Percentiles rank a stretch among this genome's conserved stretches.
phyloP scores from a whole-genome alignment of 2,113 vertebrate species.

The Trinectes maculatus region DNA sequence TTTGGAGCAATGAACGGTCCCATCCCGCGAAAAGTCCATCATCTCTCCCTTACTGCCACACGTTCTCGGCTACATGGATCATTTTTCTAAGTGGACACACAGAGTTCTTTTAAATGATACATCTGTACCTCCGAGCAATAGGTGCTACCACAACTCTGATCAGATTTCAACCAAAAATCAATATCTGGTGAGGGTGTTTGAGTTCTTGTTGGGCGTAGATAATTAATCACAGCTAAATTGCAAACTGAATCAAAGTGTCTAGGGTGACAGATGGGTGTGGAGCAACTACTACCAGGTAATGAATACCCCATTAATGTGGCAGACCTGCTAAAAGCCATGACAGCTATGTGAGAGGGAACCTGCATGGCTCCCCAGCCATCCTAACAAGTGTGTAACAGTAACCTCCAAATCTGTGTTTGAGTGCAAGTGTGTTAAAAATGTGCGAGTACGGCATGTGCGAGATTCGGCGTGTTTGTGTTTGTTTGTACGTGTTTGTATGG shows the following conservation, averaged over 20 bases:
- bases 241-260: slow-evolving; percentile 45
- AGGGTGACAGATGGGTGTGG: slow-evolving; percentile 16
- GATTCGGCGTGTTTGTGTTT: background rate
- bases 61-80: slow-evolving; percentile 19
- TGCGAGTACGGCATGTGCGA: background rate
- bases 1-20: slow-evolving; percentile 34
- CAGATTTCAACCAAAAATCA: slow-evolving; percentile 48
- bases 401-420: background rate
- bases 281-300: slow-evolving; percentile 22
- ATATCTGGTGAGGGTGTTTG: slow-evolving; percentile 23
- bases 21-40: slow-evolving; percentile 37
- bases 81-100: slow-evolving; percentile 33
- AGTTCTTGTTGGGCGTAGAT: slow-evolving; percentile 7
- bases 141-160: slow-evolving; percentile 27
- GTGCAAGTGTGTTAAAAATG: background rate
- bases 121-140: slow-evolving; percentile 4
- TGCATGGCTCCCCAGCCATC: background rate
- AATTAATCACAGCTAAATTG: slow-evolving; percentile 48
- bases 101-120: slow-evolving; percentile 36
- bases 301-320: slow-evolving; percentile 33
- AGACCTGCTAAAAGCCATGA: slow-evolving; percentile 20
- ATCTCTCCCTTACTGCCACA: slow-evolving; percentile 27
- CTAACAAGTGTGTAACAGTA: background rate
- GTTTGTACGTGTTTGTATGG: background rate
- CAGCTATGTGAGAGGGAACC: slow-evolving; percentile 16